Conservation (phyloP, 2,888 invertebrate genomes). For the Norana najaformis region DNA sequence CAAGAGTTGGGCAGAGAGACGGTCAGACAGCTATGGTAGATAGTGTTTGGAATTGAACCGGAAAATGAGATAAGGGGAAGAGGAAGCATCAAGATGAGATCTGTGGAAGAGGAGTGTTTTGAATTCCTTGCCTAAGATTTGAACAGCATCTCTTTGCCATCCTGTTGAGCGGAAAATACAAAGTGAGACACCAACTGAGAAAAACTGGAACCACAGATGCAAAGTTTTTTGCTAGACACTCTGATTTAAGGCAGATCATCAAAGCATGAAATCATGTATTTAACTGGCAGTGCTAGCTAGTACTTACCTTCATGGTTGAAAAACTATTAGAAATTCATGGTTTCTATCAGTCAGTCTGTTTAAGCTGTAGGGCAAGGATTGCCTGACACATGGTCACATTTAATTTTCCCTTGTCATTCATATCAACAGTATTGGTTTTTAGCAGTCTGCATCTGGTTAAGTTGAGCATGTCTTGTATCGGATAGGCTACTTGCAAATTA, state of each 20-base stretch:
- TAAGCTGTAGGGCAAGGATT: not conserved
- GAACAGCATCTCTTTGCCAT: not conserved
- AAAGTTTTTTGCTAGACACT: not conserved
- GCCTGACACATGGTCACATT: no score
- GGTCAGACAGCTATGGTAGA: no score
- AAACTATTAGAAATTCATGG: not conserved
- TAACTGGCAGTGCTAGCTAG: not conserved
- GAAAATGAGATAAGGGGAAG: no score
- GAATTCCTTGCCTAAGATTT: not conserved
- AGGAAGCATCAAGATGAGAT: no score
- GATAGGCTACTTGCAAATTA: conserved; percentile 2
- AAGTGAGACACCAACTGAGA: not conserved
- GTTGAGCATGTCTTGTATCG: not conserved
- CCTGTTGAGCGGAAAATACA: not conserved
- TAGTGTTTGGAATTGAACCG: no score
- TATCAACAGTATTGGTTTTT: not conserved
- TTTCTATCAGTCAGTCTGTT: not conserved
- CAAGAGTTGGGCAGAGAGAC: no score
- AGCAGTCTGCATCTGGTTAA: not conserved
- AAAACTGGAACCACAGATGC: not conserved
- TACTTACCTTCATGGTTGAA: not conserved
- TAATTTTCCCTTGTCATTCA: not conserved
- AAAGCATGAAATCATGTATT: not conserved
- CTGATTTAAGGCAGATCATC: not conserved
- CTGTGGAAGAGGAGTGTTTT: no score